Percentiles rank a stretch among this genome's conserved stretches.
Evolutionary conservation across 2,113 vertebrate genomes (phyloP).

Genomic region (Toxostoma redivivum): DNA sequence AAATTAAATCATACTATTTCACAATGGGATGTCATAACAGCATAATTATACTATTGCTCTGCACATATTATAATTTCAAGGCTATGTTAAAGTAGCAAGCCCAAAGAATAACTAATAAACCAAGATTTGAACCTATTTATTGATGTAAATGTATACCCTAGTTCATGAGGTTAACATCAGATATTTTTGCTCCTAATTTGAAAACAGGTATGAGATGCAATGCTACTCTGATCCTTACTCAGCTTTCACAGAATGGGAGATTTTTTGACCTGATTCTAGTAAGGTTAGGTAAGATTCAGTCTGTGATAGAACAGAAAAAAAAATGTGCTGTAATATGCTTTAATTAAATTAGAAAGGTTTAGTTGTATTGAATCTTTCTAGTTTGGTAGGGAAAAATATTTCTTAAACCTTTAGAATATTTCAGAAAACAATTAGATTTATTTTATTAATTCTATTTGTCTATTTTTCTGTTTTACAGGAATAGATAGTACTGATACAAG

Average conservation of each 20-base stretch:
- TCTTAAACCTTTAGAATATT: background rate
- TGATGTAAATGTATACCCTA: background rate
- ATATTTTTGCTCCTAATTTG: background rate
- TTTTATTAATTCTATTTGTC: background rate
- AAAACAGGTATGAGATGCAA: background rate
- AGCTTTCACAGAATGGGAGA: background rate
- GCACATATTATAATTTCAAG: background rate
- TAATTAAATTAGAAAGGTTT: background rate
- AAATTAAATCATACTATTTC: background rate
- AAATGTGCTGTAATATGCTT: background rate
- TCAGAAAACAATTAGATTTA: background rate
- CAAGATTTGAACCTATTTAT: background rate
- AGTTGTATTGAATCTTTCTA: background rate
- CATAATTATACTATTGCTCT: background rate
- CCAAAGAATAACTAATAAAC: background rate
- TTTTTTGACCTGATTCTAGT: background rate
- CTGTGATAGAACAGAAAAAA: background rate
- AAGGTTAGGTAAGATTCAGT: background rate
- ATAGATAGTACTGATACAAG: background rate
- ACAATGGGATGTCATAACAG: background rate
- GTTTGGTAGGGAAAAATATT: background rate
- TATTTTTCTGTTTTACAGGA: background rate
- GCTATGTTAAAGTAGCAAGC: background rate
- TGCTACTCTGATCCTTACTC: background rate
- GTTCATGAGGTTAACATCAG: background rate